Conservation (phyloP, 2,797 vertebrate genomes). For the Loriculus beryllinus region DNA sequence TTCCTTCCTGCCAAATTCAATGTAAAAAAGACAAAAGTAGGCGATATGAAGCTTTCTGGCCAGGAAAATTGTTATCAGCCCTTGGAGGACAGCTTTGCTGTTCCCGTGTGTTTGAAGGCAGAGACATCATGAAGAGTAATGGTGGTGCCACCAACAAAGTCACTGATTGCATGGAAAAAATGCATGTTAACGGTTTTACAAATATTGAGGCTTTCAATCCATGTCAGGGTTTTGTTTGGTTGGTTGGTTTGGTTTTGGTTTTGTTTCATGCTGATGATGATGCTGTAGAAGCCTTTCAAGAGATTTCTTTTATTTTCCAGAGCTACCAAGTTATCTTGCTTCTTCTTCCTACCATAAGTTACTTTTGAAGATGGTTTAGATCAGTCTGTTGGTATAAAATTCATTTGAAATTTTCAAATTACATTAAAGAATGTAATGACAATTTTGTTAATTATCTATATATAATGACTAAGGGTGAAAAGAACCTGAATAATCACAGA, state of each 20-base stretch:
- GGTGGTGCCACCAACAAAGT: not conserved
- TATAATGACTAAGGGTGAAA: not conserved
- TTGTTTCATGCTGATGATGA: not conserved
- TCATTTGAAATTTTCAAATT: not conserved
- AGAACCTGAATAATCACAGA: not conserved
- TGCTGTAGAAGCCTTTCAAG: not conserved
- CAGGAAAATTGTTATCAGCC: not conserved
- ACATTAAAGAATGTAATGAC: not conserved
- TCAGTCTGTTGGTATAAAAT: not conserved
- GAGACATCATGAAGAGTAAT: not conserved
- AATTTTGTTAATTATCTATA: not conserved
- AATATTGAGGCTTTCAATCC: not conserved
- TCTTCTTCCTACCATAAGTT: not conserved
- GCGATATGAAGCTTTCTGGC: not conserved
- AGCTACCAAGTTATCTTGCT: not conserved
- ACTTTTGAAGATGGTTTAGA: not conserved
- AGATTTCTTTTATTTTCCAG: not conserved
- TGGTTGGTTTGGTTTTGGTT: not conserved
- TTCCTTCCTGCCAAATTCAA: not conserved
- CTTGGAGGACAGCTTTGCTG: not conserved
- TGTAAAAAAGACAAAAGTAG: not conserved
- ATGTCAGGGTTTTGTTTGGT: accelerated
- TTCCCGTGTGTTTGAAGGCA: not conserved
- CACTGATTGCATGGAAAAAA: not conserved
- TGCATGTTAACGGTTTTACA: not conserved